Evolutionary conservation across 2,797 vertebrate genomes (phyloP).

Genomic region (Rhynchotus rufescens): DNA sequence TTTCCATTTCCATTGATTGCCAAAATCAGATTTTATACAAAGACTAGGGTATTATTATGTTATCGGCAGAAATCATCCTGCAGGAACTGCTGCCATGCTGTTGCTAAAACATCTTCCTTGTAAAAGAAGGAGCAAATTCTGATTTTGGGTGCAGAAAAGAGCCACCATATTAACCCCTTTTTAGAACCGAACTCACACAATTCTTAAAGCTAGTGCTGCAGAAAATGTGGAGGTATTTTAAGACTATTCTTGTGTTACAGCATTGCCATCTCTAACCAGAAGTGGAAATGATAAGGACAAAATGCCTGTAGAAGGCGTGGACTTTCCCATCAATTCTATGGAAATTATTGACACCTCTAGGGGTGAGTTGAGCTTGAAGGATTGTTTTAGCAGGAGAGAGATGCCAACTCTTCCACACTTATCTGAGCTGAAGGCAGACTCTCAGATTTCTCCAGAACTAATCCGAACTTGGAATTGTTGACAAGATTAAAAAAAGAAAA

Average conservation of each 20-base stretch:
- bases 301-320: background rate
- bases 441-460: background rate
- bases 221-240: background rate
- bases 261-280: background rate
- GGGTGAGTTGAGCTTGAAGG: background rate
- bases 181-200: background rate
- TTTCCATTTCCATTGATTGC: background rate
- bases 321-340: background rate
- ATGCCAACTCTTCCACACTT: background rate
- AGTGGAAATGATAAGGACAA: background rate
- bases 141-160: background rate
- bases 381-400: background rate
- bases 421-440: background rate
- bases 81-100: background rate
- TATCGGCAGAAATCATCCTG: background rate
- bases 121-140: background rate
- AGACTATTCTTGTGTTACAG: background rate
- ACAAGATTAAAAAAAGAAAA: background rate
- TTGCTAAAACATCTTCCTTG: background rate
- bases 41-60: background rate
- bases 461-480: background rate
- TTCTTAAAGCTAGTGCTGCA: background rate
- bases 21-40: background rate
- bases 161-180: background rate
- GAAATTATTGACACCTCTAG: slow-evolving; percentile 4